Evolutionary conservation across 2,888 invertebrate species (phyloP).

Genomic region (Heliconius ethilla): DNA sequence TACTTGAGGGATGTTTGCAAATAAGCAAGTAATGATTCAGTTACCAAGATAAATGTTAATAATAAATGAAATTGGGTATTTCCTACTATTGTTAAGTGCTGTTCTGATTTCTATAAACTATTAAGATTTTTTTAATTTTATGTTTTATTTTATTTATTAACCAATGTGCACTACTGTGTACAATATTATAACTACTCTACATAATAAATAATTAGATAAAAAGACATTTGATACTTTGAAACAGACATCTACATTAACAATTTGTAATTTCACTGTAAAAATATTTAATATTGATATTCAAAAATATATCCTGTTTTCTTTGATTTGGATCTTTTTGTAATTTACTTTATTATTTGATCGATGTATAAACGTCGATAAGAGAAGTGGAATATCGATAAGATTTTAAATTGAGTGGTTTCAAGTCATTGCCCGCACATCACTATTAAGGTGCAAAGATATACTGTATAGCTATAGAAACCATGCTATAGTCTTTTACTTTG

Average conservation of each 20-base stretch:
- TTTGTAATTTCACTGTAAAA: conserved; percentile 27
- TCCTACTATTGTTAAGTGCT: neutral
- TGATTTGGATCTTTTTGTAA: neutral
- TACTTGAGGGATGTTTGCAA: neutral
- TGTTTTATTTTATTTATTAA: too few species aligned
- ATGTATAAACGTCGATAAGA: conserved; percentile 4
- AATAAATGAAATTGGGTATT: too few species aligned
- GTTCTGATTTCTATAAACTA: neutral
- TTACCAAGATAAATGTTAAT: too few species aligned
- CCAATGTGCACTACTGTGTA: conserved; percentile 8
- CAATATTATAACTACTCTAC: conserved; percentile 4
- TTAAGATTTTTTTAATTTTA: too few species aligned
- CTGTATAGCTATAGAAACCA: neutral
- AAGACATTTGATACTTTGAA: conserved; percentile 2
- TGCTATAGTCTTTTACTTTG: neutral
- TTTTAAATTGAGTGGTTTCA: neutral
- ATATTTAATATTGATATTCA: conserved; percentile 7
- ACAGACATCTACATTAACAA: conserved; percentile 16
- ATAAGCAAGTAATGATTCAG: neutral
- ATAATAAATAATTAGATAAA: neutral
- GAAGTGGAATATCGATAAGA: neutral
- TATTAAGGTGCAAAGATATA: neutral
- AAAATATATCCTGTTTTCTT: conserved; percentile 14
- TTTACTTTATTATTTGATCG: neutral
- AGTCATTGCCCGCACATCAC: neutral